Base-by-base conservation (phyloP, 2,888 invertebrate genomes). In the Adela reaumurella region DNA sequence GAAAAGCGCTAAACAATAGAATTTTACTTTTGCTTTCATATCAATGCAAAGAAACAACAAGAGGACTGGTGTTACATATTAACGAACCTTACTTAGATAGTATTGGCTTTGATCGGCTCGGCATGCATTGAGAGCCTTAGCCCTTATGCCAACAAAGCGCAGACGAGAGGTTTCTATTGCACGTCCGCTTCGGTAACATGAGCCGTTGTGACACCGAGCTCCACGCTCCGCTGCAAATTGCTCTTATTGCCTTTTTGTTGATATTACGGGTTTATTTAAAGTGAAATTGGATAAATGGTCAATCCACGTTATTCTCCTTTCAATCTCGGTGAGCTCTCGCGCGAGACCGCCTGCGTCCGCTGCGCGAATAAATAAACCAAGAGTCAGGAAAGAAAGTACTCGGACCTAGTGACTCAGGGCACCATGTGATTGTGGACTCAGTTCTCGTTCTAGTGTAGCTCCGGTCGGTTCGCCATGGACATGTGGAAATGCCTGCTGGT, bases 201-300 rank as follows among this genome's bases (percentile, higher is more conserved):
- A 24, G 24, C 4, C 35, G 35, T 35, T 14, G n/a, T 14, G 11
- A 3, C 35, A 14, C 11, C 35, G 35, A 35, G 35, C n/a, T 58
- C 60, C 65, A 61, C 62, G 66, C 62, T 63, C 57, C 60, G 62
- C 56, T 62, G 64, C 62, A 66, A 68, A 62, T 58, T 52, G 58
- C 57, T 54, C 59, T 63, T 62, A 65, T 71, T 61, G 64, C 70
- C 70, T 72, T 76, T 76, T 76, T 77, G 70, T 69, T 64, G 64
- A 73, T 67, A 74, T 73, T 70, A 70, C 74, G 62, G 68, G 70
- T 74, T 74, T 74, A 74, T 76, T 76, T 76, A 74, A 41, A 76
- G 74, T 69, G 78, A 76, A 79, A 78, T 76, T 74, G 67, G 73
- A 77, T 79, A 79, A 80, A 80, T 74, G 74, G 73, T 70, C 70